Evolutionary conservation across 2,797 vertebrate genomes (phyloP).

Genomic region (Lerista edwardsae): DNA sequence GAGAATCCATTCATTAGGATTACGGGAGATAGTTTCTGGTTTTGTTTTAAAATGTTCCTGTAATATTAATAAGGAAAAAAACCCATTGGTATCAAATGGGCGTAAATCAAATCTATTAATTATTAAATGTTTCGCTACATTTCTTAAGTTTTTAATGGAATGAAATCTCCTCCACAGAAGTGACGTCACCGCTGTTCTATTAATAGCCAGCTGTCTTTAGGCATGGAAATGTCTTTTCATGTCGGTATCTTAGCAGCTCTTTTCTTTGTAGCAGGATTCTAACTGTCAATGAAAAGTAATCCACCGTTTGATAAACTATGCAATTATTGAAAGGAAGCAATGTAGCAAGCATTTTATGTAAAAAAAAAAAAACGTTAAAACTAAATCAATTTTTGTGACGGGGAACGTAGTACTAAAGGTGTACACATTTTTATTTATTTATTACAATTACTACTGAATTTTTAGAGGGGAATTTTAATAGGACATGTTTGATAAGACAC

Average conservation of each 20-base stretch:
- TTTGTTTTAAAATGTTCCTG: constrained; percentile 70
- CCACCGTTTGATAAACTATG: constrained; percentile 62
- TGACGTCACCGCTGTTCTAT: constrained; percentile 88
- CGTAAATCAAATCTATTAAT: constrained; percentile 81
- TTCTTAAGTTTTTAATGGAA: constrained; percentile 81
- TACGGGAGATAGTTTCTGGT: constrained; percentile 73
- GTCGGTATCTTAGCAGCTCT: constrained; percentile 83
- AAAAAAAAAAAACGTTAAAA: constrained; percentile 24
- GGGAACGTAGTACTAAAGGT: neutral
- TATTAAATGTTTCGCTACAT: constrained; percentile 82
- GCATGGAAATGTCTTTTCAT: constrained; percentile 87
- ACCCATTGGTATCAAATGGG: constrained; percentile 75
- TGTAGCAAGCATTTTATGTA: constrained; percentile 11
- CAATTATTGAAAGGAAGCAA: constrained; percentile 43
- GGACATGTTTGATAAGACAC: neutral
- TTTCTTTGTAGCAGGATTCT: constrained; percentile 62
- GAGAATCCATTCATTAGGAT: constrained; percentile 80
- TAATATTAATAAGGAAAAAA: constrained; percentile 79
- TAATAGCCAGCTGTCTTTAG: constrained; percentile 89
- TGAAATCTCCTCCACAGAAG: constrained; percentile 85
- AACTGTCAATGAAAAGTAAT: constrained; percentile 66
- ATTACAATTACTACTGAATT: constrained; percentile 10
- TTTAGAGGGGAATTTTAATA: neutral
- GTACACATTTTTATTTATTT: neutral
- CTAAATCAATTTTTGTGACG: constrained; percentile 30